Base-by-base conservation (phyloP, 1,140 invertebrate genomes). In the Patella vulgata region DNA sequence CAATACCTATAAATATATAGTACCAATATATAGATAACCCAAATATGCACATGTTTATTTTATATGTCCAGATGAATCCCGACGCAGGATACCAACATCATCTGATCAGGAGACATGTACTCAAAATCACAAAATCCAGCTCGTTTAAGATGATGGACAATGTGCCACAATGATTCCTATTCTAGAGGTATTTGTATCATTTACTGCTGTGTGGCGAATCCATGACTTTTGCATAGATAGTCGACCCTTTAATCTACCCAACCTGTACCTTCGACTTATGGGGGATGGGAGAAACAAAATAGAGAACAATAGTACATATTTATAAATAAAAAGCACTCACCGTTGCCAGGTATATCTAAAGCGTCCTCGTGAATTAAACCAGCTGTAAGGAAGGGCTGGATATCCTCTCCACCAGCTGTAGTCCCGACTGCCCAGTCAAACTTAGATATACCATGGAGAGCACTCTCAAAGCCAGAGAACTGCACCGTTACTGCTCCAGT, bases 391-490 rank as follows among this genome's bases (percentile, higher is more conserved):
- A 68, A 73, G 3, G 68, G 70, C 47, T 61, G 60, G 1, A 77
- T 42, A 30, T 77, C 72, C 31, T 73, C 73, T 17, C 58, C 66
- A 19, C 64, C 62, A 56, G 68, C 66, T n/a, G 44, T 54, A 12
- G 70, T 71, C 11, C 75, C 75, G 33, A 77, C 50, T 28, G 75
- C 70, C 68, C 70, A 70, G 33, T 74, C 70, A 59, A 65, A 74
- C 11, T 30, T 25, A 42, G 39, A 57, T 17, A 77, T 54, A 9
- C 72, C 74, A 51, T 77, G 67, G 2, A 64, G 56, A 33, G 44
- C 44, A 48, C 65, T 70, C 19, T 60, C 59, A 56, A 73, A 77
- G 14, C 70, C 70, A 14, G 48, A n/a, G 52, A 74, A 75, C 53
- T 66, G 62, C 4, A 64, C 50, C 23, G 68, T 59, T n/a, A 75